phyloP scores from a whole-genome alignment of 2,113 vertebrate species.

The Nothocercus nigrocapillus region DNA sequence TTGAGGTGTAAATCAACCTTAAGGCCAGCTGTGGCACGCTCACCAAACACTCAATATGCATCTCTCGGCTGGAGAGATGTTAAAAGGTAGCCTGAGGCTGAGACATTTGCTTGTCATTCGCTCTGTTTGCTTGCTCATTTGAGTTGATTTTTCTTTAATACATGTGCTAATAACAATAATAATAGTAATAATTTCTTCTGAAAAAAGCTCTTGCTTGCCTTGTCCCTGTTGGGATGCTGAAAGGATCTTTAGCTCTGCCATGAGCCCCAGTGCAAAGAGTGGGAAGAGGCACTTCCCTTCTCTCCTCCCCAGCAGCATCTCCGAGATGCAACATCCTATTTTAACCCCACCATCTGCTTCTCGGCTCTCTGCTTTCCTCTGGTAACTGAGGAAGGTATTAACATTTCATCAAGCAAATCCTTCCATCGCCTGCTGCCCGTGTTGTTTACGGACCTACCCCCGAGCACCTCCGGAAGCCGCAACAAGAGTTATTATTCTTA shows the following conservation, averaged over 20 bases:
- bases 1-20: slow-evolving; percentile 17
- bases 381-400: background rate
- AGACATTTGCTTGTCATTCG: background rate
- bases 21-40: background rate
- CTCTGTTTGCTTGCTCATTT: slow-evolving; percentile 44
- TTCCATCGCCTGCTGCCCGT: background rate
- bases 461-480: background rate
- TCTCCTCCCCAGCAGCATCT: slow-evolving; percentile 45
- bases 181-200: too few species aligned
- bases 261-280: slow-evolving; percentile 9
- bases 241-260: slow-evolving; percentile 3
- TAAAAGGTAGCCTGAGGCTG: background rate
- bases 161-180: slow-evolving; percentile 1
- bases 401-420: background rate
- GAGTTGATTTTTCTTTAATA: slow-evolving; percentile 54
- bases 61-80: background rate
- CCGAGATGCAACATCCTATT: slow-evolving; percentile 31
- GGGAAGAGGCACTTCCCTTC: slow-evolving; percentile 45
- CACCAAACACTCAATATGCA: background rate
- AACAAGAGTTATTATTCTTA: accelerated
- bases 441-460: background rate
- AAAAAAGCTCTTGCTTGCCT: background rate
- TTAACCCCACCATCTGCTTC: slow-evolving; percentile 69
- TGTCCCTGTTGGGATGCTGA: slow-evolving; percentile 9
- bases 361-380: background rate